Percentiles rank a stretch among this genome's conserved stretches.
These are phyloP conservation scores for Agrypnus murinus DNA, from an alignment of 2,888 invertebrate species.

Conservation along the genomic window DNA sequence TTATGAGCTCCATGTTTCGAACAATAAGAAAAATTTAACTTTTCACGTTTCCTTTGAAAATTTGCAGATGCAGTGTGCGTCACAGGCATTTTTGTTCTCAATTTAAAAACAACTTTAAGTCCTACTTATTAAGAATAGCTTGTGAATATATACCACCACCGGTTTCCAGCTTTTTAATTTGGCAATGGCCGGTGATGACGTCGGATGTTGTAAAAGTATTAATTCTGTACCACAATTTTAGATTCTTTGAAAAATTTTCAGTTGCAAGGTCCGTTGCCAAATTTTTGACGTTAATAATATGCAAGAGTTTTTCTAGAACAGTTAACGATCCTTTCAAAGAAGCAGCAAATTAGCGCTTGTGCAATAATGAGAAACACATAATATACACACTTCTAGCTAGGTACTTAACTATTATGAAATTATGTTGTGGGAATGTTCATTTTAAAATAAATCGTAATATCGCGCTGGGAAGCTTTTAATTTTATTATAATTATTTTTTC, in stretches of 20 bases:
- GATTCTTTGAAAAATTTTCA: conserved; percentile 34
- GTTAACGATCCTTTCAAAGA: conserved; percentile 31
- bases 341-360: too few relatives aligned
- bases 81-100: conserved; percentile 33
- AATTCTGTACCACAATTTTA: conserved; percentile 35
- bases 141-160: conserved; percentile 30
- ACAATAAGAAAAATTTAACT: background rate
- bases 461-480: too few relatives aligned
- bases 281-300: conserved; percentile 15
- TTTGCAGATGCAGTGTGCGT: conserved; percentile 28
- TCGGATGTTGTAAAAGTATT: conserved; percentile 37
- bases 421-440: too few relatives aligned
- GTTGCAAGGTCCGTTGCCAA: conserved; percentile 23
- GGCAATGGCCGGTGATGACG: conserved; percentile 43
- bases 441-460: too few relatives aligned
- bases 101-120: conserved; percentile 31
- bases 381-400: too few relatives aligned
- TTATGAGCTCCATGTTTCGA: too few relatives aligned
- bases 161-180: conserved; percentile 44
- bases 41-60: conserved; percentile 22
- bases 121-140: conserved; percentile 35
- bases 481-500: too few relatives aligned
- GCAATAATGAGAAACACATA: too few relatives aligned
- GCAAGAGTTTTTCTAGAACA: conserved; percentile 15
- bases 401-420: too few relatives aligned